phyloP scores from a whole-genome alignment of 2,797 vertebrate species.

The Poeciliopsis presidionis region DNA sequence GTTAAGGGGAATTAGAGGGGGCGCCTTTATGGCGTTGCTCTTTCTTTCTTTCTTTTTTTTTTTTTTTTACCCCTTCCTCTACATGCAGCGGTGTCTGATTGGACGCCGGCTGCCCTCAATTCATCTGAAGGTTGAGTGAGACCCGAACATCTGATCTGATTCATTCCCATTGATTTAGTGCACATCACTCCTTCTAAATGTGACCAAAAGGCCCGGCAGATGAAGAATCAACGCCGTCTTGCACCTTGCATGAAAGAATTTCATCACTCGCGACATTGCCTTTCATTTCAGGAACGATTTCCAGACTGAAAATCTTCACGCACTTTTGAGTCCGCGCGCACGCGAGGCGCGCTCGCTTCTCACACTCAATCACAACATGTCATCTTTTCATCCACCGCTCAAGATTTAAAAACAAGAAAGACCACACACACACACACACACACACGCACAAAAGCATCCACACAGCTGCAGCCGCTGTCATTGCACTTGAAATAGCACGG shows the following conservation, averaged over 20 bases:
- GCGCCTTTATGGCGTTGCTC: background rate
- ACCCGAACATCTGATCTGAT: slow-evolving; percentile 52
- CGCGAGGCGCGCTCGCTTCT: slow-evolving; percentile 13
- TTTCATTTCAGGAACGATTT: slow-evolving; percentile 78
- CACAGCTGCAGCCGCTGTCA: slow-evolving; percentile 32
- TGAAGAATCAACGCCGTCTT: slow-evolving; percentile 65
- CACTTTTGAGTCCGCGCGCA: slow-evolving; percentile 39
- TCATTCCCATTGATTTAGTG: slow-evolving; percentile 59
- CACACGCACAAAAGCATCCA: slow-evolving; percentile 31
- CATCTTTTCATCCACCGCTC: slow-evolving; percentile 66
- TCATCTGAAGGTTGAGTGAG: slow-evolving; percentile 42
- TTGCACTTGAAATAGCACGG: slow-evolving; percentile 51
- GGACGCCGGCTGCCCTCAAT: slow-evolving; percentile 15
- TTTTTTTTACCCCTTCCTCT: slow-evolving; percentile 16
- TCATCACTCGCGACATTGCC: slow-evolving; percentile 74
- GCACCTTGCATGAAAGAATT: slow-evolving; percentile 74
- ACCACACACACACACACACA: slow-evolving; percentile 4
- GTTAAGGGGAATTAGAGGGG: slow-evolving; percentile 22
- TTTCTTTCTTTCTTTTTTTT: background rate
- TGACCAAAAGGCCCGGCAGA: slow-evolving; percentile 70
- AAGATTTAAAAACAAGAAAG: slow-evolving; percentile 59
- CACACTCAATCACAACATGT: slow-evolving; percentile 57
- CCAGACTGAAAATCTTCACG: slow-evolving; percentile 66
- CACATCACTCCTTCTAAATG: slow-evolving; percentile 69
- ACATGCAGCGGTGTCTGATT: slow-evolving; percentile 14